Evolutionary conservation across 2,797 vertebrate species (phyloP), one percentile per base, ranked within the genome.

Genomic region (Micromesistius poutassou): DNA sequence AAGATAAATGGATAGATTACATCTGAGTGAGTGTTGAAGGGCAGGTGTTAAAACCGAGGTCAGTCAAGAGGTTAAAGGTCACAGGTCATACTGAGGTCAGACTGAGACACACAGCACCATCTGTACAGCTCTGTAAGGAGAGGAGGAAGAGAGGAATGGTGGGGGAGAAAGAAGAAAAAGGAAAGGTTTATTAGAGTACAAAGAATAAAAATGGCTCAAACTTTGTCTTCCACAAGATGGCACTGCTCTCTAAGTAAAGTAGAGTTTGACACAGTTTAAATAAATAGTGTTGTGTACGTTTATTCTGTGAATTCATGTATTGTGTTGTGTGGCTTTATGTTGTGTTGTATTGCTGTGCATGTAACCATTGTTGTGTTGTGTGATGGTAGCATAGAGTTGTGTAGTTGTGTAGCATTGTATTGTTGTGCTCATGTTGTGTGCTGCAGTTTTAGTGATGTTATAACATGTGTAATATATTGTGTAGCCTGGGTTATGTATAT

Each of bases 1-100:
- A 9, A 25, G 62, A 28, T 12, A 66, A 10, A 74, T 30, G 16
- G 46, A 75, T 6, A 31, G 79, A 84, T 90, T 81, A 93, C 93
- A 92, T 92, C 87, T 89, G 89, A 89, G 84, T n/a, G 87, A 88
- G 90, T 90, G 91, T 87, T 86, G 81, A 30, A 77, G 80, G 74
- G 73, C 76, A 74, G 72, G 79, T 62, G 77, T 81, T 75, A 75
- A 74, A 66, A 66, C 62, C 25, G n/a, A 66, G 76, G 79, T 78
- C 72, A 77, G 36, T 83, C 76, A n/a, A 66, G n/a, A 73, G 40
- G 76, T 85, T 76, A 83, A 30, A 77, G 72, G 42, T 78, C 30
- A 82, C 31, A 76, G 79, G 81, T 84, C 81, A 84, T 78, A 46
- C 78, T 6, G 35, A 76, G 79, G 81, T 84, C 80, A 84, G 76